phyloP scores from a whole-genome alignment of 2,888 invertebrate species.

The Hypolimnas misippus region DNA sequence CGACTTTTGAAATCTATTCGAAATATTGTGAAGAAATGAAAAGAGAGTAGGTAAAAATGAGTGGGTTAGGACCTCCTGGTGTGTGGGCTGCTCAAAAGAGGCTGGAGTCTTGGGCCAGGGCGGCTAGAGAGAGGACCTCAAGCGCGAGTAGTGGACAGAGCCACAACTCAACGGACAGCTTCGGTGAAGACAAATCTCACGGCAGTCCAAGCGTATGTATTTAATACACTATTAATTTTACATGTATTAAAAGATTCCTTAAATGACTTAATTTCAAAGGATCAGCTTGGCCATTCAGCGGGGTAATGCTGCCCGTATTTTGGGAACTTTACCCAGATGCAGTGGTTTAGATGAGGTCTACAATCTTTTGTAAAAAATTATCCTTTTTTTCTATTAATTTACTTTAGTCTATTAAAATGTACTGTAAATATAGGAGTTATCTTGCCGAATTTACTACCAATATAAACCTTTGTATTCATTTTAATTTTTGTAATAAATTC shows the following conservation, averaged over 20 bases:
- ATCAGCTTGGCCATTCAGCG: too few relatives aligned
- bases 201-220: conserved; percentile 73
- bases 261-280: too few relatives aligned
- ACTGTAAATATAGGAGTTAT: too few relatives aligned
- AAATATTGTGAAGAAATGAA: conserved; percentile 39
- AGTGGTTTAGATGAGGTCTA: too few relatives aligned
- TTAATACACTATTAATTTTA: background rate
- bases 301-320: too few relatives aligned
- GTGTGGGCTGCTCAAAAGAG: conserved; percentile 91
- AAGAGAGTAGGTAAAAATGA: conserved; percentile 71
- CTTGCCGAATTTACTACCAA: too few relatives aligned
- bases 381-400: too few relatives aligned
- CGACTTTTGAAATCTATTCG: background rate
- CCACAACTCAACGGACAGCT: conserved; percentile 81
- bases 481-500: too few relatives aligned
- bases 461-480: too few relatives aligned
- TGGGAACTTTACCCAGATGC: too few relatives aligned
- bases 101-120: conserved; percentile 90
- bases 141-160: conserved; percentile 83
- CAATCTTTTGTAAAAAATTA: too few relatives aligned
- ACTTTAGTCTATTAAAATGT: too few relatives aligned
- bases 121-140: conserved; percentile 87
- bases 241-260: background rate
- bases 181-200: conserved; percentile 78
- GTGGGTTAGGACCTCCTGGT: conserved; percentile 88